These are phyloP conservation scores for Phataginus tetradactyla DNA, from an alignment of 2,797 vertebrate genomes.

Conservation along the genomic window DNA sequence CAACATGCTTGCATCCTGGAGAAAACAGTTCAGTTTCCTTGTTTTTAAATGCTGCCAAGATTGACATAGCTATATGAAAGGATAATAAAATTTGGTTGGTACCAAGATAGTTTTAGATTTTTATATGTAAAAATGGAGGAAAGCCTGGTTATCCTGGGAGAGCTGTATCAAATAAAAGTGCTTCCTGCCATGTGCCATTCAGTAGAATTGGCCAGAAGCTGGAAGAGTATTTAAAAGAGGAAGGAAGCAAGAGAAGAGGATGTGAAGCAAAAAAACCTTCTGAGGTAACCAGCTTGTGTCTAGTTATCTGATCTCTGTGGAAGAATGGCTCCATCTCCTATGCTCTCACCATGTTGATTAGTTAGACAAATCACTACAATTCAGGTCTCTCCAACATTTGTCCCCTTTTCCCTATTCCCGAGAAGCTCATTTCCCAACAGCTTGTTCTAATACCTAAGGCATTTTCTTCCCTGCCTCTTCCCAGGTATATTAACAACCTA, in stretches of 20 bases:
- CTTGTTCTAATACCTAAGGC: background rate
- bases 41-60: conserved; percentile 61
- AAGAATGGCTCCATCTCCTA: no score
- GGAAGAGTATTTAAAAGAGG: background rate
- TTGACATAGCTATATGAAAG: conserved; percentile 18
- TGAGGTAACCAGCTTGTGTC: background rate
- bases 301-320: background rate
- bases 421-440: background rate
- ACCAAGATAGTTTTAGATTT: conserved; percentile 22
- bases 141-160: conserved; percentile 20
- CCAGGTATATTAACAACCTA: background rate
- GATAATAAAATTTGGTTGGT: conserved; percentile 24
- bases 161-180: conserved; percentile 57
- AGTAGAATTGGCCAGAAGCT: conserved; percentile 45
- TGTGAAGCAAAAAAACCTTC: background rate
- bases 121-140: conserved; percentile 23
- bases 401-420: background rate
- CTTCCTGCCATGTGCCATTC: conserved; percentile 58
- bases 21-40: conserved; percentile 45
- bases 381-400: background rate
- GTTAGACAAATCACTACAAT: background rate
- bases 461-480: background rate
- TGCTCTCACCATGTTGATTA: no score
- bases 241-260: background rate
- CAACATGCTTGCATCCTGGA: background rate